Evolutionary conservation across 2,888 invertebrate species (phyloP).

Genomic region (Rapana venosa): DNA sequence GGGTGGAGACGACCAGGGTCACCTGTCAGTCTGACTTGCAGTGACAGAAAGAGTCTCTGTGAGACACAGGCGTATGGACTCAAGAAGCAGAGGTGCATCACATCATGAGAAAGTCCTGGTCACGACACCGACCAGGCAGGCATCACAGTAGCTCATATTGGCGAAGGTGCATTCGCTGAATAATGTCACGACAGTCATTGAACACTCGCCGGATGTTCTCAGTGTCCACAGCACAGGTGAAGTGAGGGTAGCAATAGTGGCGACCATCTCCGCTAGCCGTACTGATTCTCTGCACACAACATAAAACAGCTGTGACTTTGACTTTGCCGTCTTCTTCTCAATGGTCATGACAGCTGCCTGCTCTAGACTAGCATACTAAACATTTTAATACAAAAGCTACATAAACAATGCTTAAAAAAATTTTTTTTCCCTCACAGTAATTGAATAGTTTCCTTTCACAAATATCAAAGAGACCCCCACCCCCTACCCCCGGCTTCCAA

Average conservation of each 20-base stretch:
- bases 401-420: too few species aligned
- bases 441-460: too few species aligned
- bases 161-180: constrained; percentile 99
- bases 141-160: constrained; percentile 99
- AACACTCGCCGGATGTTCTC: constrained; percentile 99
- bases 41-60: constrained; percentile 24
- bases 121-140: constrained; percentile 33
- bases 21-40: constrained; percentile 34
- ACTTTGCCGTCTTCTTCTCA: too few species aligned
- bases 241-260: constrained; percentile 99
- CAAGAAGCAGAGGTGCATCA: constrained; percentile 58
- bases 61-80: constrained; percentile 35
- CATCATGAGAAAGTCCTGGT: constrained; percentile 48
- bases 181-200: constrained; percentile 99
- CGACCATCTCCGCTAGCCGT: constrained; percentile 97
- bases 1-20: constrained; percentile 30
- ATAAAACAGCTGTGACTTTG: neutral
- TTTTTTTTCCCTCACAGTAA: too few species aligned
- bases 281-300: constrained; percentile 92
- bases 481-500: too few species aligned
- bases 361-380: too few species aligned
- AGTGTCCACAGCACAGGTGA: constrained; percentile 99
- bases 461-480: too few species aligned
- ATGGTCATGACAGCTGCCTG: too few species aligned
- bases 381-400: too few species aligned